Percentiles rank a stretch among this genome's conserved stretches.
phyloP scores from a whole-genome alignment of 2,888 invertebrate species.

The Lomographa bimaculata region DNA sequence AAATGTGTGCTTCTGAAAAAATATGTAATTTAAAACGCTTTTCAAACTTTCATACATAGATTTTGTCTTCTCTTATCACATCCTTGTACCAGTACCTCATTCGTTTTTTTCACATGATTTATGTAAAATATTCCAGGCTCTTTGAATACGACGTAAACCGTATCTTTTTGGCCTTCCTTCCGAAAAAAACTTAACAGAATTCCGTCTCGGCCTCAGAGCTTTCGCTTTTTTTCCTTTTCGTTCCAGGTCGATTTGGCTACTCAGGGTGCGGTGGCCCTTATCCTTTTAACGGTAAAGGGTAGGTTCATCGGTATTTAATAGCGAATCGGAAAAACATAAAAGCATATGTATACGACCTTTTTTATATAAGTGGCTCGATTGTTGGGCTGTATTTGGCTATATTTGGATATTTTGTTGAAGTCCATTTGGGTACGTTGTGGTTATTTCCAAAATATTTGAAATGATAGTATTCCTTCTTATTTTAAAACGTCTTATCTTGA shows the following conservation, averaged over 20 bases:
- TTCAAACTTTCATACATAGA: no score
- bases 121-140: constrained; percentile 5
- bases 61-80: no score
- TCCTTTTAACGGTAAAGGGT: constrained; percentile 32
- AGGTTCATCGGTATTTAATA: constrained; percentile 33
- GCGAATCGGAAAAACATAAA: constrained; percentile 33
- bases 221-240: constrained; percentile 24
- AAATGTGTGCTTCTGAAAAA: no score
- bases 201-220: constrained; percentile 14
- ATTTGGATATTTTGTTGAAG: no score
- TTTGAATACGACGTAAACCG: constrained; percentile 12
- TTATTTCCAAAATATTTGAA: no score
- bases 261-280: constrained; percentile 34
- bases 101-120: constrained; percentile 8
- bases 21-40: no score
- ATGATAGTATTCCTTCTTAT: no score
- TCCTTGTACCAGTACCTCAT: no score
- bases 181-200: constrained; percentile 22
- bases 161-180: constrained; percentile 4
- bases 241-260: constrained; percentile 32
- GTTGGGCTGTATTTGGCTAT: constrained; percentile 3
- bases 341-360: constrained; percentile 20
- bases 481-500: no score
- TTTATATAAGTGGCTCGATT: constrained; percentile 12
- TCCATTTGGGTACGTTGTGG: no score